Conservation (phyloP, 1,140 invertebrate genomes). For the Sitophilus oryzae region DNA sequence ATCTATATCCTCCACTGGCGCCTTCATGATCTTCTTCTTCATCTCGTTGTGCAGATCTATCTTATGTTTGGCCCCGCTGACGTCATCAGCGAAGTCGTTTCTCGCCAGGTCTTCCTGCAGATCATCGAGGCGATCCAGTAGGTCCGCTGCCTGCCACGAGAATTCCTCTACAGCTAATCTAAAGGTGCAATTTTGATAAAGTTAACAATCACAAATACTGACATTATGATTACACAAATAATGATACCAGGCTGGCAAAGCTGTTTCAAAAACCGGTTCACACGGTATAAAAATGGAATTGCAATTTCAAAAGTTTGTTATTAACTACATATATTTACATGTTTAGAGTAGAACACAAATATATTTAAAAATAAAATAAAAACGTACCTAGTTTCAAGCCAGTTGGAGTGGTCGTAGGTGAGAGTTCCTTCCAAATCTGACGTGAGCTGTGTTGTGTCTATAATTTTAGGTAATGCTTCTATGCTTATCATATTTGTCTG, state of each 20-base stretch:
- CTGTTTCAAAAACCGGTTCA: no score
- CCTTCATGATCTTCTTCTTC: constrained; percentile 88
- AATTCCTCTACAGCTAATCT: constrained; percentile 90
- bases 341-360: no score
- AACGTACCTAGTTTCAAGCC: constrained; percentile 74
- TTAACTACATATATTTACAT: no score
- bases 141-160: constrained; percentile 87
- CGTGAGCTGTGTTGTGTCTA: constrained; percentile 88
- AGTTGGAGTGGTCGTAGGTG: constrained; percentile 91
- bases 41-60: constrained; percentile 92
- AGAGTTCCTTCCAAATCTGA: constrained; percentile 89
- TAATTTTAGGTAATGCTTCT: constrained; percentile 85
- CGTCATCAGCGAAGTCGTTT: constrained; percentile 89
- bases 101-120: constrained; percentile 84
- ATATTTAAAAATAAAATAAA: not conserved
- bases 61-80: constrained; percentile 79
- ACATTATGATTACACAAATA: not conserved
- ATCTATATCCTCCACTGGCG: constrained; percentile 89
- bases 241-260: no score
- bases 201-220: not conserved
- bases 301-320: no score
- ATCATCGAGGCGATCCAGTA: constrained; percentile 86
- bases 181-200: not conserved
- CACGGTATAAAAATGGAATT: no score
- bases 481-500: constrained; percentile 94